These are phyloP conservation scores for Tragopan temminckii DNA, from an alignment of 2,797 vertebrate species.

Conservation along the genomic window DNA sequence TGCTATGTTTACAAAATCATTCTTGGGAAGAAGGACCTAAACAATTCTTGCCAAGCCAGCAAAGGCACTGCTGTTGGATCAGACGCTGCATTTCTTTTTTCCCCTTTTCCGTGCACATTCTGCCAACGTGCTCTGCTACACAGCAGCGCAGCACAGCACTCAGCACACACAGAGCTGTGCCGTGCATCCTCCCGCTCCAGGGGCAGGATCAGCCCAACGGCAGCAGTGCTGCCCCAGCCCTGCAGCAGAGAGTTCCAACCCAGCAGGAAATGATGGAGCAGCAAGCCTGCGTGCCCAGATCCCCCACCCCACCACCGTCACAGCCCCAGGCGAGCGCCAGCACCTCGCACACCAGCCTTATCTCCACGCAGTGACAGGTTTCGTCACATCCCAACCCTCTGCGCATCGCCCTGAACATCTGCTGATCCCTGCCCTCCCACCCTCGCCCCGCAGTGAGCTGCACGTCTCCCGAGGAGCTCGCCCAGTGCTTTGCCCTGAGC, in stretches of 20 bases:
- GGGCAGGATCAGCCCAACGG: background rate
- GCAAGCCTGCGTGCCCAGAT: background rate
- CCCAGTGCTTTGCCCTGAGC: background rate
- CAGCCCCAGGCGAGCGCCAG: background rate
- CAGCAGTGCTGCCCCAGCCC: background rate
- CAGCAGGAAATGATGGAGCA: background rate
- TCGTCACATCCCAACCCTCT: background rate
- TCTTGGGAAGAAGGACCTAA: conserved; percentile 10
- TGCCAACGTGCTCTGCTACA: background rate
- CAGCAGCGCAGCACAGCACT: background rate
- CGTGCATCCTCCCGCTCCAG: accelerated
- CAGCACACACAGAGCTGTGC: background rate
- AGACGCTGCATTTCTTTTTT: background rate
- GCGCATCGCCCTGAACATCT: background rate
- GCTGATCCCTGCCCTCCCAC: background rate
- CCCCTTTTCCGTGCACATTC: background rate
- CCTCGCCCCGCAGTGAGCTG: background rate
- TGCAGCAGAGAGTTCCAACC: accelerated
- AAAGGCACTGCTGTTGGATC: background rate
- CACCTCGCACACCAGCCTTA: background rate
- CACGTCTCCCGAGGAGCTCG: accelerated
- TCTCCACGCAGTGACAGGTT: background rate
- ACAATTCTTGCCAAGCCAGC: conserved; percentile 27
- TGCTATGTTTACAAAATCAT: conserved; percentile 56
- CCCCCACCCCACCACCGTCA: background rate